Base-by-base conservation (phyloP, 2,113 vertebrate genomes). In the Mormoops blainvillei region DNA sequence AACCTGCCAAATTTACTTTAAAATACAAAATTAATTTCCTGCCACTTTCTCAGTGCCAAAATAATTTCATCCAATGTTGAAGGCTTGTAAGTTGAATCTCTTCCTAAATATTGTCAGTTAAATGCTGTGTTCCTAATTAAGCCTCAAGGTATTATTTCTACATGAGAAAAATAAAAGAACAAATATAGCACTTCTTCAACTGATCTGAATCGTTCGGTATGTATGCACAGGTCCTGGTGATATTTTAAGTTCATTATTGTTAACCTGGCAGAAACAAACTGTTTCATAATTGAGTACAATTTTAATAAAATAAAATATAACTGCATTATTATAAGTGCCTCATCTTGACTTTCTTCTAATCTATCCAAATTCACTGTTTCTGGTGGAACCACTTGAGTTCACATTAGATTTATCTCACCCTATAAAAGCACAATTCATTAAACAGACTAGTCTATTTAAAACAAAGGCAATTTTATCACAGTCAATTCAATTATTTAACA, bases 341-440 rank as follows among this genome's bases (percentile, higher is more conserved):
- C 41, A 71, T 96, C 84, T 85, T 94, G 92, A 94, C 67, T 96
- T 94, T 67, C 31, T 94, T 96, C 87, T 97, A 81, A 97, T 98
- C 97, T 90, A 96, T 98, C 98, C 97, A 98, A 98, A 96, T 98
- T 95, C 98, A 97, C 90, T 97, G 98, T 98, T 98, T 98, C 98
- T 97, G 92, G 96, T 96, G 86, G 95, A 98, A 98, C 67, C 90
- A 97, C 96, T 98, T 95, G 98, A 98, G 98, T 98, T 98, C 98
- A 96, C 97, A 95, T 98, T 98, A 99, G 98, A 98, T 99, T 98
- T 99, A 98, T 98, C 97, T 98, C 97, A 98, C 65, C 98, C 98
- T 98, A 98, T 98, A 98, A 99, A 99, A 98, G 98, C 98, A 99
- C 98, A 98, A 99, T 99, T 99, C 98, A 99, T 99, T 99, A 99